A percentile compares a stretch with the other conserved stretches of the same genome.
These are phyloP conservation scores for Meiosimyza platycephala DNA, from an alignment of 2,888 invertebrate species.

Conservation along the genomic window DNA sequence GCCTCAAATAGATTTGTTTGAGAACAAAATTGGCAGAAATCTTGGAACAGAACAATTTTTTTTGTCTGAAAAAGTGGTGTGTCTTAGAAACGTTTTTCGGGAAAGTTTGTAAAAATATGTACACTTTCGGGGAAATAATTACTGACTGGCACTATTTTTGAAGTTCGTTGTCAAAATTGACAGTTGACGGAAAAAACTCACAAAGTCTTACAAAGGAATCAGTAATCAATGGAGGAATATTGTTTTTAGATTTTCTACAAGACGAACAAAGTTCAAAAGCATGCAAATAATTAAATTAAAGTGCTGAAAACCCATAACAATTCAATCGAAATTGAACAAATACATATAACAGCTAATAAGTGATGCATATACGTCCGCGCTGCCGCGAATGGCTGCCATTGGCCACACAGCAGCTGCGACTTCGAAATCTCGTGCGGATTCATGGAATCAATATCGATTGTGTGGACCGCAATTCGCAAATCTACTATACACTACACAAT, in stretches of 20 bases:
- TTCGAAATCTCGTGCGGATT: constrained; percentile 83
- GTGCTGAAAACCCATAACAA: not conserved
- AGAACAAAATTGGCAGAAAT: too few relatives aligned
- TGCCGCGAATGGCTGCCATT: constrained; percentile 71
- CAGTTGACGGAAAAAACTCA: too few relatives aligned
- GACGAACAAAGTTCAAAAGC: constrained; percentile 20
- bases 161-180: too few relatives aligned
- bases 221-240: not conserved
- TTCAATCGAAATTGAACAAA: not conserved
- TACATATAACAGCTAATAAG: constrained; percentile 23
- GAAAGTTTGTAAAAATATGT: too few relatives aligned
- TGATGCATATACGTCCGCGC: constrained; percentile 58
- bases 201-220: too few relatives aligned
- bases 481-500: constrained; percentile 84
- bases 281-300: constrained; percentile 30
- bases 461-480: constrained; percentile 66
- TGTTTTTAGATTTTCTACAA: constrained; percentile 14
- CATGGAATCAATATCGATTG: constrained; percentile 72
- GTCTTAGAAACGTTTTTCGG: too few relatives aligned
- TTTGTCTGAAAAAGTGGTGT: too few relatives aligned
- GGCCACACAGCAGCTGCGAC: constrained; percentile 84
- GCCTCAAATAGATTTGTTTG: too few relatives aligned
- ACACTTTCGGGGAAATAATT: too few relatives aligned
- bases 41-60: too few relatives aligned
- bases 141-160: too few relatives aligned